A percentile compares a stretch with the other conserved stretches of the same genome.
These are phyloP conservation scores for Dicentrarchus labrax DNA, from an alignment of 2,113 vertebrate genomes.

Conservation along the genomic window DNA sequence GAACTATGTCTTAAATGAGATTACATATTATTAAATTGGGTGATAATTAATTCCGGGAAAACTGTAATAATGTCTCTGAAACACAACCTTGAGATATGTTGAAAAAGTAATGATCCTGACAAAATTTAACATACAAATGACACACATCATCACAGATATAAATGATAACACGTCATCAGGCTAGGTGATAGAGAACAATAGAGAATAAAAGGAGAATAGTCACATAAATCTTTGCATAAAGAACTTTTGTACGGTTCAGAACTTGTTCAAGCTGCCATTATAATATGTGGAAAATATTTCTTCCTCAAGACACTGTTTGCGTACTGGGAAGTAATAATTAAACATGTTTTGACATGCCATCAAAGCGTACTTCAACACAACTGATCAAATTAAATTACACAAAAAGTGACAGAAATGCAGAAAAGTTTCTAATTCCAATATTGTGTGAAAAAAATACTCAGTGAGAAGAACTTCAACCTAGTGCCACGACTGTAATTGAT, in stretches of 20 bases:
- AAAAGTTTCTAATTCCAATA: neutral
- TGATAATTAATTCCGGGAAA: conserved; percentile 35
- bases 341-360: neutral
- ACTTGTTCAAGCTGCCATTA: neutral
- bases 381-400: neutral
- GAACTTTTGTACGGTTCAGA: neutral
- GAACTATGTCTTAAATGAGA: conserved; percentile 37
- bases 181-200: neutral
- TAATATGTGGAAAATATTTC: conserved; percentile 7
- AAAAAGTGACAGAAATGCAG: neutral
- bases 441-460: neutral
- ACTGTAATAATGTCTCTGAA: conserved; percentile 19
- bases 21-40: conserved; percentile 52
- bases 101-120: neutral
- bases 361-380: neutral
- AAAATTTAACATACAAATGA: neutral
- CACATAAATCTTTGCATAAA: neutral
- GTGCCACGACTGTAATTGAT: neutral
- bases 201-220: neutral
- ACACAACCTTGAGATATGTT: conserved; percentile 4
- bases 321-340: neutral
- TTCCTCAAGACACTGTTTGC: neutral
- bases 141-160: neutral
- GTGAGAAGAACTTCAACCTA: neutral
- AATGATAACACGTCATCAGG: neutral